Percentiles rank a stretch among this genome's conserved stretches.
These are phyloP conservation scores for Macquaria australasica DNA, from an alignment of 2,113 vertebrate genomes.

Conservation along the genomic window DNA sequence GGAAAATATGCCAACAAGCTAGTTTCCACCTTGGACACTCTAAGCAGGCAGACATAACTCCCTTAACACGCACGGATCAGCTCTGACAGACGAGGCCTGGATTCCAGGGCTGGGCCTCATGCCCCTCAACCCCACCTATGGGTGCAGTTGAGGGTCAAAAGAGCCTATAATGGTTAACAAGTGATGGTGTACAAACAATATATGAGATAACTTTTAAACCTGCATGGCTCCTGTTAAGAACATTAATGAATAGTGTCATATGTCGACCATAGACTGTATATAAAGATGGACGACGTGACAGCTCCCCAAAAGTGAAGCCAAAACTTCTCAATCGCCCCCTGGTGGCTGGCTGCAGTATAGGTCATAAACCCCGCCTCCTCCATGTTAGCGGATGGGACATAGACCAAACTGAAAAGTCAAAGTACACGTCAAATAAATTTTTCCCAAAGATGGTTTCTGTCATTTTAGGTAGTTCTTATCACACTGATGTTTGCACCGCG, in stretches of 20 bases:
- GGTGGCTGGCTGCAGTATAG: too few relatives aligned
- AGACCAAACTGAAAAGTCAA: too few relatives aligned
- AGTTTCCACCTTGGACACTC: constrained; percentile 75
- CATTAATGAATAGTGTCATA: not conserved
- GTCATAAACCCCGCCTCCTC: too few relatives aligned
- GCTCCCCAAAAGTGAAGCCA: too few relatives aligned
- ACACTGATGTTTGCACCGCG: too few relatives aligned
- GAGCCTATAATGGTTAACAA: not conserved
- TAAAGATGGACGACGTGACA: too few relatives aligned
- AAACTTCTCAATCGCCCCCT: too few relatives aligned
- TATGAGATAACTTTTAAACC: not conserved
- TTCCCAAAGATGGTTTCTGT: too few relatives aligned
- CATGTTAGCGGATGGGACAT: too few relatives aligned
- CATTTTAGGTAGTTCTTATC: too few relatives aligned
- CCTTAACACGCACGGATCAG: constrained; percentile 46
- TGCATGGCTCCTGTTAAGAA: not conserved
- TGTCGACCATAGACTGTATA: not conserved
- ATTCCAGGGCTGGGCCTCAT: constrained; percentile 53
- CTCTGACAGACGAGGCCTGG: constrained; percentile 38
- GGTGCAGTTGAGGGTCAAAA: not conserved
- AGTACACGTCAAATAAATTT: too few relatives aligned
- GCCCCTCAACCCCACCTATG: not conserved
- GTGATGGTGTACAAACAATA: not conserved
- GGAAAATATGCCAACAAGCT: constrained; percentile 82
- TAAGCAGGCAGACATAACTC: constrained; percentile 65